Evolutionary conservation across 30 jellyfish, hydroid and myxozoan species (phyloP), one percentile per base, ranked within the genome.

Genomic region (Haliclystus octoradiatus): DNA sequence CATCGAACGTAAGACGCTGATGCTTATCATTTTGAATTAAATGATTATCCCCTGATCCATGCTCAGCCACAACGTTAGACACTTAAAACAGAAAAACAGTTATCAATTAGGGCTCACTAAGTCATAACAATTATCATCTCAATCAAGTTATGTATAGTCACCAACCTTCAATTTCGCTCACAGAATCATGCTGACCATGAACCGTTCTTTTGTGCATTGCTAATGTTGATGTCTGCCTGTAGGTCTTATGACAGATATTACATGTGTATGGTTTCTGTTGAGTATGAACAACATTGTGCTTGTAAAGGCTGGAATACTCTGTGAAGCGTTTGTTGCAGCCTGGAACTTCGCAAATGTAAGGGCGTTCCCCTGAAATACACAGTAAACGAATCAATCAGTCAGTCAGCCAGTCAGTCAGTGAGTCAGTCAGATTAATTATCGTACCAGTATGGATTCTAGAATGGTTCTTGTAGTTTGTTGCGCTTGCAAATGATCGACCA

Each of bases 201-300:
- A 88, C 93, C 1, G 97, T 74, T 33, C 97, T 71, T 60, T 80
- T 80, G 46, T 88, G 97, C 97, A 88, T 88, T n/a, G 97, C 97
- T 28, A 88, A 68, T 50, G 97, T 88, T 7, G 97, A 88, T 24
- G 97, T 88, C 57, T 88, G 97, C 28, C 97, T 75, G 50, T 88
- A 88, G 2, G 94, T 88, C 68, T 88, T 88, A 52, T 75, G 93
- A 62, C 97, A 88, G 23, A 88, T 75, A 65, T 66, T 65, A 33
- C 97, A 88, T 4, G 86, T 76, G 77, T 88, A 88, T 31, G 97
- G 97, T 68, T 88, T 88, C 70, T 88, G 97, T 50, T 88, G 97
- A 1, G 97, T 88, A 71, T 88, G 97, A 13, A 88, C 97, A 13
- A 88, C 92, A 65, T 88, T 88, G 80, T 88, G 97, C 71, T 88